Base-by-base conservation (phyloP, 2,888 invertebrate species). In the Homarus gammarus region DNA sequence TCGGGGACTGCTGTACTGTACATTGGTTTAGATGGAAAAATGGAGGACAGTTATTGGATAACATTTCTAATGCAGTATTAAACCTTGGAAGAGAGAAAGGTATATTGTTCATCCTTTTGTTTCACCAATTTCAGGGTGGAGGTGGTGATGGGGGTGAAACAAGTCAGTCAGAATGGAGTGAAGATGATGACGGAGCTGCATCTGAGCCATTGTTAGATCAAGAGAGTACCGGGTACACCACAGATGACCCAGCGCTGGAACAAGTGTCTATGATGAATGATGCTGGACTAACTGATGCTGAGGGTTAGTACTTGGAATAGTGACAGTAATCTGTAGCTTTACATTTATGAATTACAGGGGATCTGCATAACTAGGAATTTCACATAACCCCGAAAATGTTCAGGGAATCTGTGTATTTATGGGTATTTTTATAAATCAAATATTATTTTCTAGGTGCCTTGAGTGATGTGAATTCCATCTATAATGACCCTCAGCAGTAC, bases 231-330 rank as follows among this genome's bases (percentile, higher is more conserved):
- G 97, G 97, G 40, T 97, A 97, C 93, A 97, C 96, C n/a, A 97
- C 97, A 0, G 97, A 97, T 94, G 97, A 97, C 94, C 97, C 97
- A 0, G 97, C 97, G 27, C 94, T 97, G 18, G 97, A 97, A 94
- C 97, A 97, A 94, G 96, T 97, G 81, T 97, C 97, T 68, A 96
- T 97, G 95, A 94, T 97, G 31, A 97, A 97, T 94, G 97, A 97
- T 94, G 96, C 97, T 33, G 97, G 97, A 12, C 95, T 97, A 73
- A 97, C 97, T 1, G 97, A 97, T 94, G 97, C 97, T 15, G 97
- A 97, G 95, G 97, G 95, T 95, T 93, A 87, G 90, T 90, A 51
- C 18, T 22, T 36, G 22, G 31, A 44, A 44, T 5, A 44, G 3
- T 79, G 15, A n/a, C n/a, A n/a, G n/a, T n/a, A n/a, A n/a, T n/a